Percentiles rank a stretch among this genome's conserved stretches.
Evolutionary conservation across 2,888 invertebrate genomes (phyloP).

Genomic region (Ptychoptera albimana): DNA sequence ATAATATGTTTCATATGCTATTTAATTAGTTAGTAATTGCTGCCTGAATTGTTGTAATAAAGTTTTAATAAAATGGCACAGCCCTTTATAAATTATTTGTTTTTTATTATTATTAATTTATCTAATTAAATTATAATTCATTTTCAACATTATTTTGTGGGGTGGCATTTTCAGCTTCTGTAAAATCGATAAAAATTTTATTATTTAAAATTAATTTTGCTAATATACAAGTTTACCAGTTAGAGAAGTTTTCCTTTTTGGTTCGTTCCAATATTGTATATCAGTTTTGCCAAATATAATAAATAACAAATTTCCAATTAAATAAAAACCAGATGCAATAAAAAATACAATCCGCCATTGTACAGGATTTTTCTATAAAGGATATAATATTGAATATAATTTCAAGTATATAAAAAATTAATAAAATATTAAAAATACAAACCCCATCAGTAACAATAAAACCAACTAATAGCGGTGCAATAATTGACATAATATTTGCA

Average conservation of each 20-base stretch:
- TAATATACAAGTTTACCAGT: too few relatives aligned
- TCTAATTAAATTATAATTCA: too few relatives aligned
- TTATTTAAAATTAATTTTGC: too few relatives aligned
- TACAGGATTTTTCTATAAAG: conserved; percentile 38
- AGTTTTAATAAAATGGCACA: too few relatives aligned
- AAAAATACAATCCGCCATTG: conserved; percentile 67
- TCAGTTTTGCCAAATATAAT: conserved; percentile 48
- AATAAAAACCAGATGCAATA: conserved; percentile 51
- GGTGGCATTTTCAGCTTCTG: too few relatives aligned
- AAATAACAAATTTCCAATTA: conserved; percentile 51
- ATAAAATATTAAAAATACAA: conserved; percentile 15
- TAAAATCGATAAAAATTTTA: background rate
- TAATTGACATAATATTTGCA: conserved; percentile 62
- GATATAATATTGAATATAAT: conserved; percentile 9
- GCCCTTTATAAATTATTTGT: too few relatives aligned
- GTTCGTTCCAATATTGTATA: conserved; percentile 56
- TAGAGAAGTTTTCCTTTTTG: conserved; percentile 13
- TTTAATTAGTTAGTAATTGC: too few relatives aligned
- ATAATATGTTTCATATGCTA: too few relatives aligned
- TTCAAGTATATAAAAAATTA: conserved; percentile 25
- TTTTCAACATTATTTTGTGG: too few relatives aligned
- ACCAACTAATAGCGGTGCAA: conserved; percentile 60
- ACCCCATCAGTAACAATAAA: conserved; percentile 53
- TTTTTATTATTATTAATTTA: too few relatives aligned
- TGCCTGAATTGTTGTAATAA: too few relatives aligned